Evolutionary conservation across 2,797 vertebrate genomes (phyloP).

Genomic region (Heterohyrax brucei): DNA sequence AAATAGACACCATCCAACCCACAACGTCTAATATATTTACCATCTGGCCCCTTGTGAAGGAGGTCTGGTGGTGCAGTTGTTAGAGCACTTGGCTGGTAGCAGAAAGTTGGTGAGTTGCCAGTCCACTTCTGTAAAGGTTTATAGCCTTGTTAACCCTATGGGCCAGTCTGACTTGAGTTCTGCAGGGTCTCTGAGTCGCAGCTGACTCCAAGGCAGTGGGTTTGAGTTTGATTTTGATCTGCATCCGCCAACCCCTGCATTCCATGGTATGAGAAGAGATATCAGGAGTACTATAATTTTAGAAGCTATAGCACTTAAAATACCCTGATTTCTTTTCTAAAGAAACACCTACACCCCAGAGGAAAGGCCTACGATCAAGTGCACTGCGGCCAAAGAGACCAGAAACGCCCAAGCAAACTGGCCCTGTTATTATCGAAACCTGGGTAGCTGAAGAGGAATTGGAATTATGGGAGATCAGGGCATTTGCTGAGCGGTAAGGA

Average conservation of each 20-base stretch:
- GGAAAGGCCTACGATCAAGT: constrained; percentile 98
- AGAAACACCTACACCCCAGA: constrained; percentile 99
- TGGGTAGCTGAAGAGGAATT: constrained; percentile 99
- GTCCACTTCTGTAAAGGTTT: background rate
- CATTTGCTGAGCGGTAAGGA: constrained; percentile 98
- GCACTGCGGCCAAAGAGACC: constrained; percentile 98
- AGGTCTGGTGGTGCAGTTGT: background rate
- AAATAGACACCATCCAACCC: constrained; percentile 50
- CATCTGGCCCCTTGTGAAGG: constrained; percentile 39
- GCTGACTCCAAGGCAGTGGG: too few relatives aligned
- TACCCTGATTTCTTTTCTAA: constrained; percentile 82
- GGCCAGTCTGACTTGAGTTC: background rate
- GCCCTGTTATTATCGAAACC: constrained; percentile 97
- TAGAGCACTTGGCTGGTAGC: background rate
- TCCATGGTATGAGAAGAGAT: constrained; percentile 49
- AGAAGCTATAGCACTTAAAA: constrained; percentile 59
- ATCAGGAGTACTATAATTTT: constrained; percentile 46
- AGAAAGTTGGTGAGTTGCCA: background rate
- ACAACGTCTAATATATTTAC: background rate
- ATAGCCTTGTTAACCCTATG: background rate
- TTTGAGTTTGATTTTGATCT: background rate
- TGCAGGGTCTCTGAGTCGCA: too few relatives aligned
- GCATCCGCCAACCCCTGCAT: constrained; percentile 39
- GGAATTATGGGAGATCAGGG: constrained; percentile 99
- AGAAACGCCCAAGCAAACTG: constrained; percentile 97